A percentile compares a stretch with the other conserved stretches of the same genome.
Evolutionary conservation across 2,888 invertebrate genomes (phyloP).

Genomic region (Tortricodes alternella): DNA sequence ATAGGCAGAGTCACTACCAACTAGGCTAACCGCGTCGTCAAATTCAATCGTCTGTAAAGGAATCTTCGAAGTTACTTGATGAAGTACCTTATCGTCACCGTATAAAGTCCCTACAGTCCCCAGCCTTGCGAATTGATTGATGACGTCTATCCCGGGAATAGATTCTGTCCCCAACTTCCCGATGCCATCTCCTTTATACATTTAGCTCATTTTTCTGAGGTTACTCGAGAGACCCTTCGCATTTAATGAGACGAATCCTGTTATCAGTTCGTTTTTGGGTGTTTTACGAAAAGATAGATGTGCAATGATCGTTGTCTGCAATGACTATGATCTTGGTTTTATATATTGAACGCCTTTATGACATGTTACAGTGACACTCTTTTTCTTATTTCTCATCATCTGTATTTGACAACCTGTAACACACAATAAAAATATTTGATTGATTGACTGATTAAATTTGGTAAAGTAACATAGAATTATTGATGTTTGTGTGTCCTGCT

Average conservation of each 20-base stretch:
- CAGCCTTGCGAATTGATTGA: constrained; percentile 3
- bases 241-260: neutral
- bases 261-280: neutral
- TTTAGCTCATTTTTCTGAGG: neutral
- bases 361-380: too few relatives aligned
- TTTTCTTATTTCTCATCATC: too few relatives aligned
- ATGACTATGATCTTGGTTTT: too few relatives aligned
- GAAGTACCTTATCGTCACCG: constrained; percentile 3
- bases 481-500: too few relatives aligned
- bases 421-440: too few relatives aligned
- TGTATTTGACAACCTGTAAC: too few relatives aligned
- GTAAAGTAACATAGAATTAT: too few relatives aligned
- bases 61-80: neutral
- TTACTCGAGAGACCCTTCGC: neutral
- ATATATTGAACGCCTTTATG: too few relatives aligned
- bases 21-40: neutral
- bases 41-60: neutral
- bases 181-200: neutral
- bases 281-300: too few relatives aligned
- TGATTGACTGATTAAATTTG: too few relatives aligned
- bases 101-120: constrained; percentile 3
- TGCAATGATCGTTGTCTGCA: too few relatives aligned
- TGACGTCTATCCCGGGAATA: constrained; percentile 2
- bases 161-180: neutral
- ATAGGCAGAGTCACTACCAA: neutral